A percentile compares a stretch with the other conserved stretches of the same genome.
Evolutionary conservation across 2,113 vertebrate species (phyloP).

Genomic region (Microcebus jonahi): DNA sequence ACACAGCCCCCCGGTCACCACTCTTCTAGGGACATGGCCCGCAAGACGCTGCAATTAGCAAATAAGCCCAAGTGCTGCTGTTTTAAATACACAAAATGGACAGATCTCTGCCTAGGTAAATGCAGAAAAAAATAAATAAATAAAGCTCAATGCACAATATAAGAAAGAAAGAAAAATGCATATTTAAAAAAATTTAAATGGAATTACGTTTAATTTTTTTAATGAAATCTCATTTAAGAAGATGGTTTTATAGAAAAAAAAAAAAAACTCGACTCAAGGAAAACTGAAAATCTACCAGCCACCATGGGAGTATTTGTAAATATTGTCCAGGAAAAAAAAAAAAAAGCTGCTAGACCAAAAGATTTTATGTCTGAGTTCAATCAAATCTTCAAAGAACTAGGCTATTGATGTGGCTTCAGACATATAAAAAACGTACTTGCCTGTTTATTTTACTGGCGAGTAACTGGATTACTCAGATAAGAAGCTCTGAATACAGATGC

Average conservation of each 20-base stretch:
- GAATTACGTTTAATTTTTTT: neutral
- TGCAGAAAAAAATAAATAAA: neutral
- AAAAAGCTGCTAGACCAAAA: neutral
- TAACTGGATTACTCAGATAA: neutral
- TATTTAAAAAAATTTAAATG: neutral
- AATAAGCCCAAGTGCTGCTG: neutral
- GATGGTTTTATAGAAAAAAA: neutral
- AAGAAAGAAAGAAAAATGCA: conserved; percentile 1
- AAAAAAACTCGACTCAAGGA: neutral
- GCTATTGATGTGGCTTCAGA: neutral
- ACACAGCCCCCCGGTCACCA: too few species aligned
- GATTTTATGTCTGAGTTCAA: conserved; percentile 1
- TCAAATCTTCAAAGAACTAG: neutral
- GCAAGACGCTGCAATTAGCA: neutral
- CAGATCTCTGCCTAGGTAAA: neutral
- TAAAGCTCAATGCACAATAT: neutral
- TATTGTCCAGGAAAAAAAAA: neutral
- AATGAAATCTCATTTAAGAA: neutral
- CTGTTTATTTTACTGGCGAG: conserved; percentile 10
- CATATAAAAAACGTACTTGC: neutral
- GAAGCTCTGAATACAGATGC: neutral
- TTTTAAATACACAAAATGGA: neutral
- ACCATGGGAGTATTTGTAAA: neutral
- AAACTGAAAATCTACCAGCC: neutral
- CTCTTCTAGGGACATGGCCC: neutral